Evolutionary conservation across 2,888 invertebrate genomes (phyloP).

Genomic region (Argyra leucocephala): DNA sequence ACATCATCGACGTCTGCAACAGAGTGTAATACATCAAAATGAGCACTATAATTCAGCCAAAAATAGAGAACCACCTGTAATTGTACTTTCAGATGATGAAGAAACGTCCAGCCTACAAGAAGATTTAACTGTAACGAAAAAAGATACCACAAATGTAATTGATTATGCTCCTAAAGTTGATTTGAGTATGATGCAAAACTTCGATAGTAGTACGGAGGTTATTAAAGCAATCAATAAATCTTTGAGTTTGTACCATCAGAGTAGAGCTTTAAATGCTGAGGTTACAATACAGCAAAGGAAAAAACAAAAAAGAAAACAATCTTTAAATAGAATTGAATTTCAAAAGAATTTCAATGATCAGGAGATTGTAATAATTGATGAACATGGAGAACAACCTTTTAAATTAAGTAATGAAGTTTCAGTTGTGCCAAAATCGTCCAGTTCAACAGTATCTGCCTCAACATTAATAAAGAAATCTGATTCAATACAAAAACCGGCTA

Average conservation of each 20-base stretch:
- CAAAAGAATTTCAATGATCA: constrained; percentile 7
- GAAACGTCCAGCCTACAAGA: constrained; percentile 16
- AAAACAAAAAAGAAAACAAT: constrained; percentile 11
- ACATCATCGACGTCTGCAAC: not conserved
- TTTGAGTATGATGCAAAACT: not conserved
- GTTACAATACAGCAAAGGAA: constrained; percentile 9
- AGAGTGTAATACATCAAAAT: not conserved
- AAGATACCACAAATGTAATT: not conserved
- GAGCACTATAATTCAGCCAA: constrained; percentile 12
- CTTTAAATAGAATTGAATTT: not conserved
- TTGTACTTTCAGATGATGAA: constrained; percentile 17
- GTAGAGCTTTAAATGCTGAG: not conserved
- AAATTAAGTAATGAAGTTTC: not conserved
- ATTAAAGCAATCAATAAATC: not conserved
- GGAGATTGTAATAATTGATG: constrained; percentile 9
- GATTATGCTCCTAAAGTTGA: not conserved
- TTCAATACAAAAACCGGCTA: not conserved
- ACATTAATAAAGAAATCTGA: not conserved
- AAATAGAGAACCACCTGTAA: not conserved
- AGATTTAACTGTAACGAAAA: not conserved
- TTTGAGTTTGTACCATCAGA: not conserved
- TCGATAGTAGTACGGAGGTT: not conserved
- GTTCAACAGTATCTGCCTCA: not conserved
- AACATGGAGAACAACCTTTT: constrained; percentile 9
- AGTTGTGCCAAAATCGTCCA: not conserved